Conservation (phyloP, 2,888 invertebrate genomes). For the Poecilus cupreus region DNA sequence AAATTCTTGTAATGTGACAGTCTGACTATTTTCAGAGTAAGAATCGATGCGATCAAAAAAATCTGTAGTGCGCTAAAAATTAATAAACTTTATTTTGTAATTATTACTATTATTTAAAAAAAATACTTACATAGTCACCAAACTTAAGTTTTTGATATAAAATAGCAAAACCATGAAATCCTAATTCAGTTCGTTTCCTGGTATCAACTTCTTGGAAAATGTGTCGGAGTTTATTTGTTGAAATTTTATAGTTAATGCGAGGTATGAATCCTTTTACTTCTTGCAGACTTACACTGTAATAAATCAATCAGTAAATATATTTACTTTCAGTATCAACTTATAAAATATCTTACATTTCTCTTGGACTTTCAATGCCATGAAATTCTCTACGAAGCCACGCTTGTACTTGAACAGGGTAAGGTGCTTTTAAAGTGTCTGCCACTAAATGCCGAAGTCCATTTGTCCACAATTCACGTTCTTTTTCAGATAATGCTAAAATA, state of each 20-base stretch:
- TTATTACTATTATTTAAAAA: not conserved
- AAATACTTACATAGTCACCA: conserved; percentile 82
- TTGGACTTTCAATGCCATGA: conserved; percentile 87
- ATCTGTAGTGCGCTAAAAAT: conserved; percentile 79
- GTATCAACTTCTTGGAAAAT: conserved; percentile 92
- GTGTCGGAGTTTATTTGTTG: conserved; percentile 88
- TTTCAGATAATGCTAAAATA: conserved; percentile 89
- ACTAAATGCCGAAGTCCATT: conserved; percentile 88
- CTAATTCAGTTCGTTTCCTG: conserved; percentile 85
- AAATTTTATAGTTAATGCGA: conserved; percentile 92
- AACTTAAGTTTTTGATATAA: conserved; percentile 90
- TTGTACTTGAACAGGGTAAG: conserved; percentile 93
- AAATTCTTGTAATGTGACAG: conserved; percentile 83
- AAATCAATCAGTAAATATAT: not conserved
- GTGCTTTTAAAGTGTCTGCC: conserved; percentile 85
- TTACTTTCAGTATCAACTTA: not conserved
- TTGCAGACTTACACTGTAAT: conserved; percentile 85
- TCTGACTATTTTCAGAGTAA: conserved; percentile 79
- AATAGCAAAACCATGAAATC: conserved; percentile 91
- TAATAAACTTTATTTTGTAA: not conserved
- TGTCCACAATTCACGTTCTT: conserved; percentile 93
- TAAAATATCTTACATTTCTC: conserved; percentile 80
- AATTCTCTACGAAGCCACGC: conserved; percentile 95
- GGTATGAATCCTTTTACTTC: conserved; percentile 93
- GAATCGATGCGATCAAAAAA: conserved; percentile 77